Percentiles rank a stretch among this genome's conserved stretches.
These are phyloP conservation scores for Bambusicola thoracicus DNA, from an alignment of 2,113 vertebrate genomes.

Conservation along the genomic window DNA sequence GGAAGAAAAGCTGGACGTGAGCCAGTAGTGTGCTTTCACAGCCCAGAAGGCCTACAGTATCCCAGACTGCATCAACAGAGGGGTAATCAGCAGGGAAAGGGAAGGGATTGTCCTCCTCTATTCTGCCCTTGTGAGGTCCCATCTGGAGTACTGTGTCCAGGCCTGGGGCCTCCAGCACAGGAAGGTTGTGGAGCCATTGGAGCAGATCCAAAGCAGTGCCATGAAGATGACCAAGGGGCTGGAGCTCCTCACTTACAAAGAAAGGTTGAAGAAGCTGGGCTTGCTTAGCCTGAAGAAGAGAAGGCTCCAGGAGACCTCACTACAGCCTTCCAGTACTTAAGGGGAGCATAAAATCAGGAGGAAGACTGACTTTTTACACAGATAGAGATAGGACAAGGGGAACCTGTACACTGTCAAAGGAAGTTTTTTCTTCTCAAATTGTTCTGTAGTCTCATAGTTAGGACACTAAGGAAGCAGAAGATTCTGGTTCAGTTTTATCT, in stretches of 20 bases:
- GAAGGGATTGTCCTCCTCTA: not conserved
- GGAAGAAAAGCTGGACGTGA: not conserved
- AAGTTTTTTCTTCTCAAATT: not conserved
- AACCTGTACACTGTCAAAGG: not conserved
- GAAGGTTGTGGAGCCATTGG: not conserved
- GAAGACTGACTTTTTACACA: too few relatives aligned
- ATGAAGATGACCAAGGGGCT: not conserved
- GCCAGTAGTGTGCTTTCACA: not conserved
- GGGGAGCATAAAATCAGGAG: too few relatives aligned
- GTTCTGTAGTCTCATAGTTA: not conserved
- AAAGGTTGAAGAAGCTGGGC: too few relatives aligned
- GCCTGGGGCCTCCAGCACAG: not conserved
- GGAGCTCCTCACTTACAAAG: not conserved
- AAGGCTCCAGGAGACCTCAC: too few relatives aligned
- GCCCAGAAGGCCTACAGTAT: not conserved
- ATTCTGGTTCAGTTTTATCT: not conserved
- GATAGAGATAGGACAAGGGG: too few relatives aligned
- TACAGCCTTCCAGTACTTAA: too few relatives aligned
- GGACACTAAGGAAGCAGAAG: not conserved
- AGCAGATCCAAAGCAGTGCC: not conserved
- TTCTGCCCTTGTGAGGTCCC: not conserved
- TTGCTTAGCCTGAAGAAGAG: too few relatives aligned
- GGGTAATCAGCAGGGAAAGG: not conserved
- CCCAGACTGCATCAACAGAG: not conserved
- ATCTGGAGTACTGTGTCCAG: not conserved